These are phyloP conservation scores for Edolisoma coerulescens DNA, from an alignment of 2,113 vertebrate species.

Conservation along the genomic window DNA sequence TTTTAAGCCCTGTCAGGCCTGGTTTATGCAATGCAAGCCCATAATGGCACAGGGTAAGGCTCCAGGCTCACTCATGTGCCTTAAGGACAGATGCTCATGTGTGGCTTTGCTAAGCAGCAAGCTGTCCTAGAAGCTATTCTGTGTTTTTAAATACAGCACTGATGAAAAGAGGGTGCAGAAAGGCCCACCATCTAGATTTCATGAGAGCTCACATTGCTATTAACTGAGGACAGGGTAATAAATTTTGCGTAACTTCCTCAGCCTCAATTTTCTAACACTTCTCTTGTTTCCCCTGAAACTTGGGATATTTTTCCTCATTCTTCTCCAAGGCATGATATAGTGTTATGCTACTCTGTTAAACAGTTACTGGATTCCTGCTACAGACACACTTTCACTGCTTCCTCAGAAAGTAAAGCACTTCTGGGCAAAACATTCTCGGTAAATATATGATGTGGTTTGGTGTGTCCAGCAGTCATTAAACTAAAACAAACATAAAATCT, in stretches of 20 bases:
- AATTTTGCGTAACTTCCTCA: background rate
- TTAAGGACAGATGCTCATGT: background rate
- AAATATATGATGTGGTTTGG: background rate
- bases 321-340: background rate
- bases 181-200: background rate
- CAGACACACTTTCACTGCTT: background rate
- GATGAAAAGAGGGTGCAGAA: background rate
- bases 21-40: background rate
- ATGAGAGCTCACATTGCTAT: background rate
- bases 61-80: background rate
- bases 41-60: background rate
- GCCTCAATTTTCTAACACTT: background rate
- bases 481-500: conserved; percentile 8
- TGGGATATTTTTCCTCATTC: background rate
- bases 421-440: background rate
- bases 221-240: background rate
- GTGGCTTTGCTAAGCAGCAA: background rate
- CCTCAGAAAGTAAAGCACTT: background rate
- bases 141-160: background rate
- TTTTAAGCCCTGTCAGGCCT: background rate
- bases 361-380: background rate
- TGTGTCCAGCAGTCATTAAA: conserved; percentile 23
- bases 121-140: background rate
- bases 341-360: background rate
- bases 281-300: background rate